Percentiles rank a stretch among this genome's conserved stretches.
phyloP scores from a whole-genome alignment of 1,140 invertebrate genomes.

The Drosophila melanogaster region Release_6_plus_ISO1_MT NT_033779.5:10781501-10782000 shows the following conservation, averaged over 20 bases:
- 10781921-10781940: no score
- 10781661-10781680: conserved; percentile 17
- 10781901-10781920: no score
- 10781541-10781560: conserved; percentile 77
- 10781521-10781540: conserved; percentile 35
- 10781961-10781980: conserved; percentile 13
- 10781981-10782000: not conserved
- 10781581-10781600: conserved; percentile 65
- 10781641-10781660: conserved; percentile 7
- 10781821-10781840: no score
- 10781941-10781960: not conserved
- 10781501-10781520: conserved; percentile 16
- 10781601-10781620: conserved; percentile 54
- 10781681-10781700: conserved; percentile 33
- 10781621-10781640: conserved; percentile 35
- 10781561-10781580: conserved; percentile 47
- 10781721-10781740: conserved; percentile 44
- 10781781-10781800: conserved; percentile 38
- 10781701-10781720: conserved; percentile 27
- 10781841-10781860: not conserved
- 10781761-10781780: conserved; percentile 12
- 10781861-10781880: not conserved
- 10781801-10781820: conserved; percentile 1
- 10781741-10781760: conserved; percentile 30
- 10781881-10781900: no score